These are phyloP conservation scores for Sussaba pulchella DNA, from an alignment of 2,888 invertebrate species.

Conservation along the genomic window DNA sequence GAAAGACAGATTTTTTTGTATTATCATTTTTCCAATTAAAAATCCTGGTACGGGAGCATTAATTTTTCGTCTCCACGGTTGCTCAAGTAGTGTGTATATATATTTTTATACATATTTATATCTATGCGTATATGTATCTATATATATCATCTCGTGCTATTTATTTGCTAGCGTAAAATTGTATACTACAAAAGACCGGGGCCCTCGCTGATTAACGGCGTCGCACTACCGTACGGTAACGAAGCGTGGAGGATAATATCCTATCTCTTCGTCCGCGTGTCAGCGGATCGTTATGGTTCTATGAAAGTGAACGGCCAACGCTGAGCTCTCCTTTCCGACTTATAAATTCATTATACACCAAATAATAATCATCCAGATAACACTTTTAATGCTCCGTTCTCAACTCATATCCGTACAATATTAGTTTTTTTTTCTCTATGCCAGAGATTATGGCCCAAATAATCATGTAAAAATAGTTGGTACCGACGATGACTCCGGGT, in stretches of 20 bases:
- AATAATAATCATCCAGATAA: slow-evolving; percentile 26
- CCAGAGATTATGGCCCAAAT: too few relatives aligned
- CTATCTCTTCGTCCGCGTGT: slow-evolving; percentile 43
- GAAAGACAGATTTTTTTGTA: slow-evolving; percentile 25
- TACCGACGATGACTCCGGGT: too few relatives aligned
- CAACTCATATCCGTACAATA: neutral
- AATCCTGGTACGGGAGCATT: slow-evolving; percentile 29
- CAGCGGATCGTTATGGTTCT: slow-evolving; percentile 53
- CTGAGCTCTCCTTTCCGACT: slow-evolving; percentile 41
- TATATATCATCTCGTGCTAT: slow-evolving; percentile 12
- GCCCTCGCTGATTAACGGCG: slow-evolving; percentile 46
- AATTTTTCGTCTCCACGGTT: slow-evolving; percentile 18
- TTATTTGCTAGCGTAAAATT: slow-evolving; percentile 11
- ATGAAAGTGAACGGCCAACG: slow-evolving; percentile 49
- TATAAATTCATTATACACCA: slow-evolving; percentile 41
- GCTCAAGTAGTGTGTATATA: neutral
- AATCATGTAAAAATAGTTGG: too few relatives aligned
- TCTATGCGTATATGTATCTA: too few relatives aligned
- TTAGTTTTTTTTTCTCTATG: too few relatives aligned
- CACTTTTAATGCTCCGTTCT: neutral
- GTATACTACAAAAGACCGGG: slow-evolving; percentile 34
- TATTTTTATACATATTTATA: too few relatives aligned
- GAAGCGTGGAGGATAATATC: slow-evolving; percentile 54
- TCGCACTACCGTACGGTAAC: slow-evolving; percentile 57
- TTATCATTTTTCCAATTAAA: slow-evolving; percentile 44